Evolutionary conservation across 1,140 invertebrate genomes (phyloP), one percentile per base, ranked within the genome.

Genomic region (Portunus trituberculatus): DNA sequence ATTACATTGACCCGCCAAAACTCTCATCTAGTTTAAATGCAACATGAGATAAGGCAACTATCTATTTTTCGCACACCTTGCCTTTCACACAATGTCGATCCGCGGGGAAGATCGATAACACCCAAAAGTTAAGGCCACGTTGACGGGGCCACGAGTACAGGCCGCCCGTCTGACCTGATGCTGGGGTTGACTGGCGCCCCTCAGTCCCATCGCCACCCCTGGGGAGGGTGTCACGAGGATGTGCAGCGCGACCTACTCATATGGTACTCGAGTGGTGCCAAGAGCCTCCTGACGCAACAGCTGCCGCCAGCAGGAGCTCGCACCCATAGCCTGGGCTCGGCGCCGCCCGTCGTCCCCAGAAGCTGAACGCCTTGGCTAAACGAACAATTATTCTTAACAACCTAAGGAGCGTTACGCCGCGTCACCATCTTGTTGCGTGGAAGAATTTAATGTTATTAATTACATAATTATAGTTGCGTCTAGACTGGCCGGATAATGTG

Each of bases 1-100:
- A 31, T 83, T 48, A 87, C 46, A 84, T 87, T 93, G 83, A 87
- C 82, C 92, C 92, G 48, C 82, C 32, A 93, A 86, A 87, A 92
- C 48, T 92, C 48, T 82, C 86, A 16, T 76, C 1, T 25, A 76
- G 67, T 76, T 76, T 76, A 76, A 76, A 76, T 76, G 20, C 67
- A 76, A 76, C 16, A 76, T 20, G 0, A 76, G n/a, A 76, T n/a
- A n/a, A 76, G n/a, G 67, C n/a, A n/a, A 1, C 67, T n/a, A 76
- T 76, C 67, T n/a, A 76, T 76, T 76, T 76, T n/a, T n/a, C 25
- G 12, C 20, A n/a, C 52, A 7, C n/a, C 25, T 76, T 76, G 67
- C 67, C 20, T 8, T 76, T 3, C 20, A 25, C 12, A 76, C 20
- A 76, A 25, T 76, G 6, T 76, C 25, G n/a, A 20, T n/a, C 6